Percentiles rank a stretch among this genome's conserved stretches.
Conservation (phyloP, 2,888 invertebrate genomes). For the Halictus ligatus region DNA sequence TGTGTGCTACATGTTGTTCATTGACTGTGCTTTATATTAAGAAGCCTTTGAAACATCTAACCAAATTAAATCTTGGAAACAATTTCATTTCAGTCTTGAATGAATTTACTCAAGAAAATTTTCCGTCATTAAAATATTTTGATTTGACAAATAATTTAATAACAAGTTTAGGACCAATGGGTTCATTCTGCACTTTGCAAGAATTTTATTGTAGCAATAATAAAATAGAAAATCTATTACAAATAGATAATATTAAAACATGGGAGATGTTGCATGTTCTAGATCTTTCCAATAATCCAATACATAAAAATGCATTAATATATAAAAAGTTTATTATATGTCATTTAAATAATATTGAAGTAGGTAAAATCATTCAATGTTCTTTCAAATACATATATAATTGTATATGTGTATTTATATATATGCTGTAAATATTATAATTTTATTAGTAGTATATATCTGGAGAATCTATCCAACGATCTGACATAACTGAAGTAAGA, state of each 20-base stretch:
- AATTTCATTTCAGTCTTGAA: constrained; percentile 57
- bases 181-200: constrained; percentile 48
- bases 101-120: constrained; percentile 53
- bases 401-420: background rate
- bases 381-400: background rate
- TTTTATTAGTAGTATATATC: constrained; percentile 56
- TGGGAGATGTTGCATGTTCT: constrained; percentile 60
- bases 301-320: constrained; percentile 30
- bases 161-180: constrained; percentile 56
- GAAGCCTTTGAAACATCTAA: constrained; percentile 54
- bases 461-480: constrained; percentile 47
- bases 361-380: constrained; percentile 26
- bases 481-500: constrained; percentile 57
- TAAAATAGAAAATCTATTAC: constrained; percentile 45
- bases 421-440: constrained; percentile 9
- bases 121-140: constrained; percentile 60
- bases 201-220: constrained; percentile 70
- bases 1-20: constrained; percentile 43
- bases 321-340: constrained; percentile 63
- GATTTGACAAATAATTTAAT: constrained; percentile 67
- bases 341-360: constrained; percentile 55
- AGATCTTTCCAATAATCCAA: constrained; percentile 62
- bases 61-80: constrained; percentile 55
- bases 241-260: constrained; percentile 63
- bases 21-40: constrained; percentile 7